Percentiles rank a stretch among this genome's conserved stretches.
phyloP scores from a whole-genome alignment of 2,888 invertebrate species.

The Dermolepida albohirtum region DNA sequence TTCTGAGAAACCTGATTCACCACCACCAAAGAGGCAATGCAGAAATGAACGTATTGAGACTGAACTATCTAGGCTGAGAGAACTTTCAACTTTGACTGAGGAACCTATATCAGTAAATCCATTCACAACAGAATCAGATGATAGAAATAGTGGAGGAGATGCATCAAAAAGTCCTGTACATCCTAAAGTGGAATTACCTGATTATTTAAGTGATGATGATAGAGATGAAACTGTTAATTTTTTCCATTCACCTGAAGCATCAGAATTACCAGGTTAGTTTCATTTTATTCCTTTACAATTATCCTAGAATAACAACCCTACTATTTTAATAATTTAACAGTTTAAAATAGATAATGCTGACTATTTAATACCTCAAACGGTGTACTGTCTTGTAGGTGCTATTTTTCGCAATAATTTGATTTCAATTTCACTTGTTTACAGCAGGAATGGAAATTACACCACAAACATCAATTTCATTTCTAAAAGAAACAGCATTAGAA shows the following conservation, averaged over 20 bases:
- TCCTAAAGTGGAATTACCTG: constrained; percentile 79
- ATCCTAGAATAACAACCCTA: too few relatives aligned
- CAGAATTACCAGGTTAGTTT: constrained; percentile 56
- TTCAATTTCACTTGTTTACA: constrained; percentile 47
- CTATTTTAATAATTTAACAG: too few relatives aligned
- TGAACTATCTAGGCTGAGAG: constrained; percentile 53
- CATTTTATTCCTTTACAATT: too few relatives aligned
- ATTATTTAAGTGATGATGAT: constrained; percentile 79
- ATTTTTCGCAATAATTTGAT: not conserved
- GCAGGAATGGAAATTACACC: constrained; percentile 64
- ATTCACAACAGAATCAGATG: constrained; percentile 57
- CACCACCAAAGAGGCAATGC: constrained; percentile 58
- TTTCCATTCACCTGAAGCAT: constrained; percentile 55
- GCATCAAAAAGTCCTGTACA: constrained; percentile 60
- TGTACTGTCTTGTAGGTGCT: not conserved
- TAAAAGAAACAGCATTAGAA: constrained; percentile 58
- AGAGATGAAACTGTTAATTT: constrained; percentile 55
- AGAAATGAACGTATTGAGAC: constrained; percentile 55
- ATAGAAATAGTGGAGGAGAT: constrained; percentile 52
- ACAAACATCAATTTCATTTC: constrained; percentile 57
- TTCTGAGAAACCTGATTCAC: constrained; percentile 52
- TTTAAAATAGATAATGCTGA: too few relatives aligned
- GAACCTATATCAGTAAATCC: constrained; percentile 58
- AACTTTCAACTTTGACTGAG: constrained; percentile 45
- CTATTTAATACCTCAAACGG: not conserved